Evolutionary conservation across 2,888 invertebrate genomes (phyloP).

Genomic region (Drosophila maculinotata): DNA sequence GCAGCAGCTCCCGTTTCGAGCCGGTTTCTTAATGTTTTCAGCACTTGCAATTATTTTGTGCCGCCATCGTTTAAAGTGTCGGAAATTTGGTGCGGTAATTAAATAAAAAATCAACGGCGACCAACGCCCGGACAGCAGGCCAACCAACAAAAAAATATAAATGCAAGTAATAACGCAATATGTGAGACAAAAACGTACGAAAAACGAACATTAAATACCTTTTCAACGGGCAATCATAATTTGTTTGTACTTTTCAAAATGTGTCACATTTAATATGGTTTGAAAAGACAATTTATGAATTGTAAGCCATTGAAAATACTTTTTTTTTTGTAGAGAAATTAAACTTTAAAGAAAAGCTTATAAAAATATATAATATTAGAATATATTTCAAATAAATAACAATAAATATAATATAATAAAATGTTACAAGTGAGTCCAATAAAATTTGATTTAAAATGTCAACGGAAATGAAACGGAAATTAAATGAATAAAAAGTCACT

Average conservation of each 20-base stretch:
- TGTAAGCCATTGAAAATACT: background rate
- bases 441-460: no score
- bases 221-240: background rate
- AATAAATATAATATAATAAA: background rate
- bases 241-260: background rate
- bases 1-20: constrained; percentile 50
- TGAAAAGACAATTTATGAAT: background rate
- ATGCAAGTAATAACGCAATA: constrained; percentile 23
- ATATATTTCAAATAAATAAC: no score
- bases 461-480: no score
- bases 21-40: constrained; percentile 80
- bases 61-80: constrained; percentile 80
- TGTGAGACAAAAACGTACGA: constrained; percentile 8
- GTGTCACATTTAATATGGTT: background rate
- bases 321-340: background rate
- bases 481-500: no score
- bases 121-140: constrained; percentile 66
- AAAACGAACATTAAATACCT: constrained; percentile 38
- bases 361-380: no score
- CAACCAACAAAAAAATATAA: constrained; percentile 11
- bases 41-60: constrained; percentile 80
- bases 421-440: no score
- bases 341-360: background rate
- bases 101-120: constrained; percentile 76
- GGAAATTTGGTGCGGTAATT: constrained; percentile 81